Evolutionary conservation across 2,888 invertebrate genomes (phyloP), one percentile per base, ranked within the genome.

Genomic region (Nematopogon swammerdamellus): DNA sequence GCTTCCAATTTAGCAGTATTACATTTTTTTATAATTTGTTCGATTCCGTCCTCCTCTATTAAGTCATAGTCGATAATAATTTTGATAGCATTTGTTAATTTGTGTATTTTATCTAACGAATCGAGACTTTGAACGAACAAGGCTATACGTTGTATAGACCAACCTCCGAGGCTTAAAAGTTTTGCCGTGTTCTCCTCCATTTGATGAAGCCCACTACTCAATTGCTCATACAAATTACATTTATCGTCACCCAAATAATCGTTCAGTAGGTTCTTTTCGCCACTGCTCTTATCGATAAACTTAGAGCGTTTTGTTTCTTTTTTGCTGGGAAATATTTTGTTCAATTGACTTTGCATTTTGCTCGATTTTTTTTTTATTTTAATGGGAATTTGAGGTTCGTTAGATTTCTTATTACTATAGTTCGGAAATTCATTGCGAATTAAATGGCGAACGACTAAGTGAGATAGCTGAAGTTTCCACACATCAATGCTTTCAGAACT

Each of bases 1-100:
- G 25, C 8, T 25, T 25, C 25, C 8, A 25, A 25, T 18, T 52
- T 48, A 2, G 50, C 48, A 14, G 50, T 42, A 43, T 50, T 50
- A 17, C 48, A 48, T 14, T 6, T 36, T 3, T 36, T 36, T 8
- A 36, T 14, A 8, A 36, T 36, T 14, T 36, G 6, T 8, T 14
- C 11, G 36, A 36, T 4, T 14, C 3, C n/a, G 3, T 36, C 14
- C 3, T 36, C 36, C 3, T 36, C 3, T 14, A 3, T 36, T 36
- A 36, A 36, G 3, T 36, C n/a, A 14, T 14, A 36, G 3, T 36
- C 36, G 3, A 14, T 36, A 36, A 36, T 36, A 36, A 36, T 36
- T 14, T 36, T 14, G 8, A 36, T 3, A 3, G 11, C 11, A 6
- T 36, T 36, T 14, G 36, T 14, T 14, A 36, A 36, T 36, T 8